A percentile compares a stretch with the other conserved stretches of the same genome.
phyloP scores from a whole-genome alignment of 2,113 vertebrate genomes.

The Acrocephalus arundinaceus region DNA sequence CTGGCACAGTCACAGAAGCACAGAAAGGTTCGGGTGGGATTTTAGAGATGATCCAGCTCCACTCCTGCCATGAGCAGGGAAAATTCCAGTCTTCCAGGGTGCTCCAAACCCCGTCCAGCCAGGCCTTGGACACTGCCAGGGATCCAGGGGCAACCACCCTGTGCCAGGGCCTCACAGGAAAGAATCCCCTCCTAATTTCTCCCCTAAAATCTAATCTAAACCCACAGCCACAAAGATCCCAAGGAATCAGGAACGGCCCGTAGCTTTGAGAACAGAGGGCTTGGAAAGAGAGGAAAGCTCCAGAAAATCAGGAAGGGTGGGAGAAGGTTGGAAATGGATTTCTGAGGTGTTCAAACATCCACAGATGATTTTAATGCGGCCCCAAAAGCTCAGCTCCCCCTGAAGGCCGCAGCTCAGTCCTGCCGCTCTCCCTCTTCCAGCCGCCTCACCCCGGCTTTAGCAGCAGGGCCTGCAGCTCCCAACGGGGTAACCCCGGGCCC shows the following conservation, averaged over 20 bases:
- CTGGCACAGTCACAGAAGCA: not conserved
- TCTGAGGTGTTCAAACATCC: not conserved
- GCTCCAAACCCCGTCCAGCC: fast-evolving
- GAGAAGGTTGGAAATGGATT: not conserved
- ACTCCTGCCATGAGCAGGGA: not conserved
- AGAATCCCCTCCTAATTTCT: not conserved
- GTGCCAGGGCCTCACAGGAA: not conserved
- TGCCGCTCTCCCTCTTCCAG: not conserved
- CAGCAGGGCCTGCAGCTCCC: constrained; percentile 45
- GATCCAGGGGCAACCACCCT: not conserved
- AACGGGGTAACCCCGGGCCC: not conserved
- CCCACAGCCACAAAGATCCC: not conserved
- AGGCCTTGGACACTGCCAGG: not conserved
- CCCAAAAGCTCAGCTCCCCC: not conserved
- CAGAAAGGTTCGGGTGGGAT: not conserved
- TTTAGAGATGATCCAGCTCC: not conserved
- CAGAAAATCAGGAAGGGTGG: too few relatives aligned
- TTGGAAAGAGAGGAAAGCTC: not conserved
- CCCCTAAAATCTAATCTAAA: not conserved
- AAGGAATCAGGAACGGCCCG: not conserved
- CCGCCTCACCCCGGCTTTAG: not conserved
- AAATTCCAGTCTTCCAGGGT: fast-evolving
- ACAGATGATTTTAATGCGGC: not conserved
- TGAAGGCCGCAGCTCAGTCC: not conserved
- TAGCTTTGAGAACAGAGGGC: not conserved